Evolutionary conservation across 2,797 vertebrate species (phyloP), one percentile per base, ranked within the genome.

Genomic region (Harpagifer antarcticus): DNA sequence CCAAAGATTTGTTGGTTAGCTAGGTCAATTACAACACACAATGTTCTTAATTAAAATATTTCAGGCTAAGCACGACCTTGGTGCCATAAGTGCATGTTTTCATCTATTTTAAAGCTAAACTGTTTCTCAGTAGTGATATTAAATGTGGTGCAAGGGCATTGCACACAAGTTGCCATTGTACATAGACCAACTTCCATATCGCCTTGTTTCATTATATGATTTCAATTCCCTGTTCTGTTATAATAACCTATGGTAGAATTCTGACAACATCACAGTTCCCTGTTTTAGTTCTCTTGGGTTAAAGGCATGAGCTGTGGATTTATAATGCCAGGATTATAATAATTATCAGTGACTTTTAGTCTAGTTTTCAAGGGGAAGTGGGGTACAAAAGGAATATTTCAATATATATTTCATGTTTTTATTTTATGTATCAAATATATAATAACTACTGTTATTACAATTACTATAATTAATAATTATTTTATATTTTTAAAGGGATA

Each of bases 231-330:
- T 65, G 37, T 88, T 90, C 20, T 59, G 19, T 62, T 45, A 72
- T 70, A 67, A 72, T 67, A 14, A 68, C 42, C 52, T 20, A 3
- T 45, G n/a, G 12, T 10, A 5, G 8, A 61, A 60, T 71, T 72
- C 23, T 2, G 43, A 19, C 48, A 79, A 43, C 3, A 1, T 3
- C 13, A 13, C 70, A 78, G 59, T 91, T 93, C 88, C 84, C 57
- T 69, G 17, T 92, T 89, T 90, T 89, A 68, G 60, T 88, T 91
- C 81, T 84, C 56, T 60, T 47, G 14, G 72, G 37, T 48, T 58
- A 8, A 1, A 31, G 43, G 23, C 9, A 66, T 78, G 78, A 23
- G 40, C n/a, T 72, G 68, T 61, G 72, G 63, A 62, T 88, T 81
- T 72, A 66, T 13, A 9, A 49, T 37, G 37, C 9, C 59, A 63